A percentile compares a stretch with the other conserved stretches of the same genome.
phyloP scores from a whole-genome alignment of 2,888 invertebrate species.

The Himalopsyche tibetana region DNA sequence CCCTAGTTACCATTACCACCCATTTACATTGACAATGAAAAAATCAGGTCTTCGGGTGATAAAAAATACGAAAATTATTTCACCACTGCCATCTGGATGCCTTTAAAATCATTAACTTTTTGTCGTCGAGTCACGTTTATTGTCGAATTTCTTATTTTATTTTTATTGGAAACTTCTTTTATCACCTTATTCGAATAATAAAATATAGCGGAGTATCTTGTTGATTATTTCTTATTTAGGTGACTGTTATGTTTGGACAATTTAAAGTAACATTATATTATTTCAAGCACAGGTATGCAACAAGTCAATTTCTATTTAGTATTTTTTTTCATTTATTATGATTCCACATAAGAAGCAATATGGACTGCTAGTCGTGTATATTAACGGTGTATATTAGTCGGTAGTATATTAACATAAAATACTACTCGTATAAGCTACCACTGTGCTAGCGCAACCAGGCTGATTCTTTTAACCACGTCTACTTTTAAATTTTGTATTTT shows the following conservation, averaged over 20 bases:
- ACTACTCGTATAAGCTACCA: no score
- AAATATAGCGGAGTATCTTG: constrained; percentile 5
- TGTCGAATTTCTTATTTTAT: background rate
- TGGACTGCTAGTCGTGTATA: no score
- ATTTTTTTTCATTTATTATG: no score
- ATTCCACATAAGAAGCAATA: no score
- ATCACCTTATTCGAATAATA: background rate
- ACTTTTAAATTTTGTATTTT: no score
- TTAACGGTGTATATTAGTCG: no score
- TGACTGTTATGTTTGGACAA: background rate
- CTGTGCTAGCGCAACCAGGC: no score
- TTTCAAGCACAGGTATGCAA: no score
- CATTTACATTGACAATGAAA: constrained; percentile 16
- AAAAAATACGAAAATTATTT: background rate
- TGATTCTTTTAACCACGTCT: no score
- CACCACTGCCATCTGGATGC: background rate
- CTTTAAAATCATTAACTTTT: constrained; percentile 39
- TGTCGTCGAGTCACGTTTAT: constrained; percentile 12
- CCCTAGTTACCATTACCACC: background rate
- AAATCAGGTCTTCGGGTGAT: background rate
- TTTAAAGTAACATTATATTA: background rate
- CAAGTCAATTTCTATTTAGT: no score
- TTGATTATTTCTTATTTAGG: background rate
- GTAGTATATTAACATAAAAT: no score
- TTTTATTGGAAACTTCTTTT: background rate